Conservation (phyloP, 2,797 vertebrate species). For the Periophthalmus magnuspinnatus region DNA sequence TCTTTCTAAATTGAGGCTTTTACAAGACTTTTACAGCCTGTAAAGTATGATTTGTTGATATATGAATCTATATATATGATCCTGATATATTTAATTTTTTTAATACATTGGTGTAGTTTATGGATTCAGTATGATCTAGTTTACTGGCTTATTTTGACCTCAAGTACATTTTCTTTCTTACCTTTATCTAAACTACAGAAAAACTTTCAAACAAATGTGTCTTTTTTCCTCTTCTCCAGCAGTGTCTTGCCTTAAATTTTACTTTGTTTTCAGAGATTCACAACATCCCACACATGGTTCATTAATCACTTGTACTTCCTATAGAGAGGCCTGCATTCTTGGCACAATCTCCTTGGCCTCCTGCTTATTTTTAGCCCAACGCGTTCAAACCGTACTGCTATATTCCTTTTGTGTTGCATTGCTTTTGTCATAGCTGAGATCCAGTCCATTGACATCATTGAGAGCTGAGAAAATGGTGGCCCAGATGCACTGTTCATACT, state of each 20-base stretch:
- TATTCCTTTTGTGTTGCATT: background rate
- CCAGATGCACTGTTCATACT: slow-evolving; percentile 13
- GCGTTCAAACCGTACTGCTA: background rate
- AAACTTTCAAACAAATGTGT: background rate
- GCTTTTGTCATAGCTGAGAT: background rate
- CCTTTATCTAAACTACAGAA: too few species aligned
- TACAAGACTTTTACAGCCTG: too few species aligned
- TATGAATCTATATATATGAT: too few species aligned
- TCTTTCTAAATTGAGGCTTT: too few species aligned
- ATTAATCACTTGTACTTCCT: background rate
- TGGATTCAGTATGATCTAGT: too few species aligned
- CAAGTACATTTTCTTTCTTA: too few species aligned
- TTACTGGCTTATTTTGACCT: too few species aligned
- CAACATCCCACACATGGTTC: background rate
- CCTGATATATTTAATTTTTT: too few species aligned
- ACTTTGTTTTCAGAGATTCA: background rate
- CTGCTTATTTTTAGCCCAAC: background rate
- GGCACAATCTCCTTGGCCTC: background rate
- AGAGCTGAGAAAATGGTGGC: background rate
- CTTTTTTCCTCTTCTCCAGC: background rate
- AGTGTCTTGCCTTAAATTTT: background rate
- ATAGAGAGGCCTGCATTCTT: background rate
- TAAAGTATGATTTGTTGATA: too few species aligned
- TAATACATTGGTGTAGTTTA: too few species aligned
- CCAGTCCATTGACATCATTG: background rate